Evolutionary conservation across 2,888 invertebrate species (phyloP), one percentile per base, ranked within the genome.

Genomic region (Tetragonisca angustula): DNA sequence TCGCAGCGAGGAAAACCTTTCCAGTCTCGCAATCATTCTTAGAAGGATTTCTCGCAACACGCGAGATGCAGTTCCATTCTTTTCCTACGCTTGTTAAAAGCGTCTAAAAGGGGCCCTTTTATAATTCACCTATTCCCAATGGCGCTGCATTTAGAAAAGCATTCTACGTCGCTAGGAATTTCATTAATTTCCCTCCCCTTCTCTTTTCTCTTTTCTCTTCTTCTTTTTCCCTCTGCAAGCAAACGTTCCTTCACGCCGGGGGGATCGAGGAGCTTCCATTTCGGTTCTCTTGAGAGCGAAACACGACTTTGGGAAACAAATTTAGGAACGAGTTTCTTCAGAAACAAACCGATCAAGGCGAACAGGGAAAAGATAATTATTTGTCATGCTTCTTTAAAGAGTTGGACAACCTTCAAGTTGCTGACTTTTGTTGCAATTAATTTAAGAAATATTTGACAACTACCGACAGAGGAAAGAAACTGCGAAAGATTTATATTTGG

Each of bases 61-160:
- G 43, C 72, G 19, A 61, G 49, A 72, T 43, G 21, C 27, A 49
- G 27, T 49, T 19, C 71, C 61, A 27, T 61, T 72, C 49, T 59
- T 21, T 43, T 59, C 24, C 21, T 15, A 19, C 27, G 19, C 61
- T 59, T 61, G 59, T 61, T 59, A 72, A 72, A 61, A 72, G 27
- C 56, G 24, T 72, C 72, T 62, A 50, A 32, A 73, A 27, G 61
- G 9, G 15, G 50, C 15, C 49, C 11, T 73, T 61, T 73, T 73
- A 32, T 73, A 62, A 62, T 73, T 73, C 73, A 36, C 62, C 32
- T 50, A 50, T 27, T 27, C 21, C 17, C 27, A 32, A 27, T n/a
- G 61, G 9, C 4, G 27, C 19, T 6, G 61, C 72, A 62, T 50
- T 73, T 62, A 50, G 27, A 50, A 73, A 73, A 32, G 62, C 62